A percentile compares a stretch with the other conserved stretches of the same genome.
Conservation (phyloP, 2,888 invertebrate genomes). For the Heliconius cydno region DNA sequence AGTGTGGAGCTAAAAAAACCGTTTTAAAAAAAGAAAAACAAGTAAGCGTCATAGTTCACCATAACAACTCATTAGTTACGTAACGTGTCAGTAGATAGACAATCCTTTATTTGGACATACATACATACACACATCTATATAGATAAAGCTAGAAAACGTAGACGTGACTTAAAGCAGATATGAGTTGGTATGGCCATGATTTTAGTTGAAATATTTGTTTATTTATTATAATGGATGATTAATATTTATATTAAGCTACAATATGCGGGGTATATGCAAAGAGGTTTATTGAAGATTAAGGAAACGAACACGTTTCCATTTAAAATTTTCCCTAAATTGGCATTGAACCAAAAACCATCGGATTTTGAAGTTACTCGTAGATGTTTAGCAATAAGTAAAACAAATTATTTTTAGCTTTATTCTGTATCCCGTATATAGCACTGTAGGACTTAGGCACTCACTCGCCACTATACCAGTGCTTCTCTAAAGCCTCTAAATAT, state of each 20-base stretch:
- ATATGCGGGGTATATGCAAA: neutral
- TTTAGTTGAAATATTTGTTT: constrained; percentile 3
- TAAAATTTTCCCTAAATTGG: no score
- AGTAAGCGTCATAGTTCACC: neutral
- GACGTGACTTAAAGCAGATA: constrained; percentile 53
- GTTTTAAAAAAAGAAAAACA: no score
- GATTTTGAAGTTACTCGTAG: no score
- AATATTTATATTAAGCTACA: neutral
- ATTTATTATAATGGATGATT: neutral
- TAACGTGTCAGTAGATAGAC: constrained; percentile 38
- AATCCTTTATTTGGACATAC: constrained; percentile 51
- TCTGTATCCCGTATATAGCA: no score
- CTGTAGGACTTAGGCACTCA: no score
- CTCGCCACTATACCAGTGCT: no score
- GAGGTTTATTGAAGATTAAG: neutral
- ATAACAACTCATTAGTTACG: constrained; percentile 15
- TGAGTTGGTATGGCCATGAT: neutral
- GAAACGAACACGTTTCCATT: no score
- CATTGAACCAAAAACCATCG: no score
- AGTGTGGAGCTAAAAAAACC: no score
- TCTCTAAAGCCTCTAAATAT: no score
- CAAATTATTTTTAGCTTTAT: no score
- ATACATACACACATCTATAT: constrained; percentile 44
- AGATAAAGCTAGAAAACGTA: constrained; percentile 42
- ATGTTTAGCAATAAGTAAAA: no score